These are phyloP conservation scores for Acestrorhynchus altus DNA, from an alignment of 2,797 vertebrate genomes.

Conservation along the genomic window DNA sequence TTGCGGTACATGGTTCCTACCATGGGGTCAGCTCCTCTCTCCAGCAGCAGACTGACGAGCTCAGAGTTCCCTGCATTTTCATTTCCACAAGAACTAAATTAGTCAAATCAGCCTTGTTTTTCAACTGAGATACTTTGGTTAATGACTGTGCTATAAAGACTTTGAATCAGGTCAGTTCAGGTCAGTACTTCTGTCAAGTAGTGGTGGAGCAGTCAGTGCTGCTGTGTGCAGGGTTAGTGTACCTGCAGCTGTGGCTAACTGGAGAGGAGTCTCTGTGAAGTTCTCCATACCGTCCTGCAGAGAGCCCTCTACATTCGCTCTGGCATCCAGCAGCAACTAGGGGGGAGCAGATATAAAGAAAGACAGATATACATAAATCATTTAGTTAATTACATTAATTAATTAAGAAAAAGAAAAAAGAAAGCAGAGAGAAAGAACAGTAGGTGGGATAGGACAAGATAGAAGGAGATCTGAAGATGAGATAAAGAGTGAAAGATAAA, in stretches of 20 bases:
- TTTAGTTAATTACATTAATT: too few relatives aligned
- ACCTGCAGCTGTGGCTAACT: slow-evolving; percentile 96
- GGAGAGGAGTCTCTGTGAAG: slow-evolving; percentile 96
- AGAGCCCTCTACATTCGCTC: slow-evolving; percentile 94
- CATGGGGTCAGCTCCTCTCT: slow-evolving; percentile 93
- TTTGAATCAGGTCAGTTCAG: background rate
- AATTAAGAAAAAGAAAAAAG: background rate
- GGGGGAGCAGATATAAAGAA: background rate
- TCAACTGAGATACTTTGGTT: background rate
- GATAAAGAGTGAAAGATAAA: background rate
- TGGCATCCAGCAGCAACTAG: slow-evolving; percentile 92
- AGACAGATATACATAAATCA: background rate
- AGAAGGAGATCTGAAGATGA: slow-evolving; percentile 11
- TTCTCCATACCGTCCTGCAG: slow-evolving; percentile 95
- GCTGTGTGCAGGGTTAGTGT: slow-evolving; percentile 55
- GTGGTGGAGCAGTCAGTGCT: background rate
- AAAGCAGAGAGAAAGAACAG: slow-evolving; percentile 5
- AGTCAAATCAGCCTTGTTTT: background rate
- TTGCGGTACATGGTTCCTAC: slow-evolving; percentile 97
- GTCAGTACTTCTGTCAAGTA: too few relatives aligned
- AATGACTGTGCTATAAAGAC: background rate
- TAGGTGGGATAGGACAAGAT: background rate
- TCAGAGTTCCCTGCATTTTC: slow-evolving; percentile 93
- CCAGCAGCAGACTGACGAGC: slow-evolving; percentile 94
- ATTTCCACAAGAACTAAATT: background rate